These are phyloP conservation scores for Xenopus petersii DNA, from an alignment of 2,797 vertebrate species.

Conservation along the genomic window DNA sequence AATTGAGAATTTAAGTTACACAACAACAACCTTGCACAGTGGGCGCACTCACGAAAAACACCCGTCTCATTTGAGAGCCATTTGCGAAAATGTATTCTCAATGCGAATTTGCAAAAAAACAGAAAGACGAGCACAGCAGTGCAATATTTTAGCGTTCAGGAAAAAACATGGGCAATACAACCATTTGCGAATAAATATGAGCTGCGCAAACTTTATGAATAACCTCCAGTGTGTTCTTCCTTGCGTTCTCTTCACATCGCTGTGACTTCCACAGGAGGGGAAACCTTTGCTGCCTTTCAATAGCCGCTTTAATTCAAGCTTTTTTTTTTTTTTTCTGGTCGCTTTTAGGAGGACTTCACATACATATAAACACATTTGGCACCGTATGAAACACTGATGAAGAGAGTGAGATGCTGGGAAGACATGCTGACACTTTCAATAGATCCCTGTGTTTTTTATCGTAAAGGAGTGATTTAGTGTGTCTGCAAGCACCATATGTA, in stretches of 20 bases:
- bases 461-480: conserved; percentile 52
- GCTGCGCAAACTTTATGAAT: no score
- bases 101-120: no score
- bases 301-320: conserved; percentile 37
- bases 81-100: no score
- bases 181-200: no score
- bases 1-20: no score
- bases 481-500: conserved; percentile 53
- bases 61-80: no score
- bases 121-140: no score
- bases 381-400: conserved; percentile 55
- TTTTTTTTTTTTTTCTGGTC: conserved; percentile 5
- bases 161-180: no score
- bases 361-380: conserved; percentile 53
- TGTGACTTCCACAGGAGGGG: conserved; percentile 12
- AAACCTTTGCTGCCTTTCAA: background rate
- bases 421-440: conserved; percentile 54
- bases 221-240: conserved; percentile 7
- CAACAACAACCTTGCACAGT: no score
- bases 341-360: conserved; percentile 39
- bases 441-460: conserved; percentile 52
- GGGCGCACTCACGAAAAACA: no score
- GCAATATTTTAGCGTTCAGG: no score
- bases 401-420: conserved; percentile 56
- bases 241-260: conserved; percentile 22